A percentile compares a stretch with the other conserved stretches of the same genome.
Conservation (phyloP, 2,888 invertebrate genomes). For the Drosophila ustulata region DNA sequence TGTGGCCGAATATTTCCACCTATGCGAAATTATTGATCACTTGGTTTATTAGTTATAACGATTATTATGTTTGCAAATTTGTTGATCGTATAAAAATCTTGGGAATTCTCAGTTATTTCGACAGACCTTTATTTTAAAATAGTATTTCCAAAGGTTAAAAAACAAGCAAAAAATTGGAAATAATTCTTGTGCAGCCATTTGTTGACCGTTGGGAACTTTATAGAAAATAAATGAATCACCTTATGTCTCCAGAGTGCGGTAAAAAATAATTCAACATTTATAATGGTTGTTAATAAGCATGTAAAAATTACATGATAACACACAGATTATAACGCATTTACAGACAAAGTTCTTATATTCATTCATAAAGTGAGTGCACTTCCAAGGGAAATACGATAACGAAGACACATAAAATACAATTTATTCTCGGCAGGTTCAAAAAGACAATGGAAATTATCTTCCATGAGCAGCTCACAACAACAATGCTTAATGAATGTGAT, state of each 20-base stretch:
- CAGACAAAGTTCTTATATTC: neutral
- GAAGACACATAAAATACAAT: constrained; percentile 7
- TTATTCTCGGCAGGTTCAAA: constrained; percentile 10
- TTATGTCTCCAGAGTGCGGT: neutral
- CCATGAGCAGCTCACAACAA: neutral
- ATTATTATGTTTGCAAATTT: too few species aligned
- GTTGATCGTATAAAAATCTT: too few species aligned
- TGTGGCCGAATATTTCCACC: too few species aligned
- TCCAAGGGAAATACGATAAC: constrained; percentile 27
- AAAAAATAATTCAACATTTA: too few species aligned
- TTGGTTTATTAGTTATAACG: too few species aligned
- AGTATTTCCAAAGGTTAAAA: too few species aligned
- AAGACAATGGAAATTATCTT: constrained; percentile 16
- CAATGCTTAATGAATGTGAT: neutral
- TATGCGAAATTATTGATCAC: too few species aligned
- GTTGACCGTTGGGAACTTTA: neutral
- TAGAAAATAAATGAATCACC: neutral
- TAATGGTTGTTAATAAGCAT: too few species aligned
- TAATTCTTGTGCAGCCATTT: neutral
- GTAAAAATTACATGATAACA: neutral
- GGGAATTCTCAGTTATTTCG: too few species aligned
- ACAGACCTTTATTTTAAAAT: too few species aligned
- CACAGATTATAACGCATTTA: neutral
- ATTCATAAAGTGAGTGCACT: neutral
- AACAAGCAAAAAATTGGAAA: too few species aligned